Evolutionary conservation across 1,140 invertebrate genomes (phyloP), one percentile per base, ranked within the genome.

Genomic region (Mactra quadrangularis): DNA sequence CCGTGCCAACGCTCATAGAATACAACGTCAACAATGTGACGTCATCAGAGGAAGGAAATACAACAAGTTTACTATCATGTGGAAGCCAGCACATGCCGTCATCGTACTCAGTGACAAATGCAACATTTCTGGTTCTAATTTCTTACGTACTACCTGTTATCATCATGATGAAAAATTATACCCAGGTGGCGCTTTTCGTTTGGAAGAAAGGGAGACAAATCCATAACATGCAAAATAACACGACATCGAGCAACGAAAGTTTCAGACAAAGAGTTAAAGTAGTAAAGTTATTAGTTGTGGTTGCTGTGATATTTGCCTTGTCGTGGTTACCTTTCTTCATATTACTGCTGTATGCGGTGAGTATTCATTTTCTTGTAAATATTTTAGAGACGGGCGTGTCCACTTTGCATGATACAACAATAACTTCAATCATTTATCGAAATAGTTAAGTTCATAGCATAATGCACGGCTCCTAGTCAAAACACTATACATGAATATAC

Each of bases 311-410:
- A 11, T 89, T 89, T 74, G 83, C 82, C 15, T 22, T 88, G 6
- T 86, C 77, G 19, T 89, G 89, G 87, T 38, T 88, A 35, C 89
- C 89, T 4, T 89, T 85, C 76, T 89, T 89, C 50, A 55, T 82
- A 33, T 59, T 84, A 6, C 75, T 85, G 0, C 57, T 87, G 19
- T 55, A 83, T 55, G 72, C 84, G 71, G 88, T 88, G 60, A 62
- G 81, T 75, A 19, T 59, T 25, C 17, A 4, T 62, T n/a, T n/a
- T n/a, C n/a, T n/a, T n/a, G n/a, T n/a, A n/a, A n/a, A n/a, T n/a
- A n/a, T n/a, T n/a, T n/a, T n/a, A n/a, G n/a, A n/a, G n/a, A n/a
- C n/a, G n/a, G n/a, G n/a, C n/a, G n/a, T n/a, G n/a, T n/a, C n/a
- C n/a, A n/a, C n/a, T n/a, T n/a, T n/a, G n/a, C n/a, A n/a, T n/a